A percentile compares a stretch with the other conserved stretches of the same genome.
Evolutionary conservation across 2,797 vertebrate species (phyloP).

Genomic region (Dipus sagitta): DNA sequence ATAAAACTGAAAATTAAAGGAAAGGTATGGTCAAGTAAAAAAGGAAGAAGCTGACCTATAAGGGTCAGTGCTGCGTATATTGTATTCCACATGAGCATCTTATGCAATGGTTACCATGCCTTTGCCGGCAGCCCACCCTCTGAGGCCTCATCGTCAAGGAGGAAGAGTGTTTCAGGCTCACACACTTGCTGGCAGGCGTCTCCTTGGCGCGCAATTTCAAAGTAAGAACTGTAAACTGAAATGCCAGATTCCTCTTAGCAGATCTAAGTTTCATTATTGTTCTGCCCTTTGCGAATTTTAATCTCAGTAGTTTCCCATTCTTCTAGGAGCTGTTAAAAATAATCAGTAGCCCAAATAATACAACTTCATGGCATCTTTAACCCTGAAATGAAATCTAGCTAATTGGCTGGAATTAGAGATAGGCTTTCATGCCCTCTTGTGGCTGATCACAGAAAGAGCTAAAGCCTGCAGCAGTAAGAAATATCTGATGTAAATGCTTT

Average conservation of each 20-base stretch:
- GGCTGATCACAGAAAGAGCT: conserved; percentile 58
- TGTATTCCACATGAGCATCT: accelerated
- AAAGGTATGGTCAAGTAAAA: neutral
- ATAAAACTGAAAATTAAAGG: conserved; percentile 60
- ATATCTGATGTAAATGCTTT: neutral
- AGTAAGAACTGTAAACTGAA: neutral
- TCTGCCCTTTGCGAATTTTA: neutral
- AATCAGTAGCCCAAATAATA: neutral
- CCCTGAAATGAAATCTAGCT: conserved; percentile 19
- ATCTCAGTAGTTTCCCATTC: neutral
- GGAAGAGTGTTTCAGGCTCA: neutral
- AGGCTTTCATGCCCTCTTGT: conserved; percentile 80
- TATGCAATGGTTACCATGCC: neutral
- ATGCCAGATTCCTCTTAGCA: neutral
- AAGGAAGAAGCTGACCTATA: neutral
- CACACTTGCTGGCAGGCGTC: neutral
- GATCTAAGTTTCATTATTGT: neutral
- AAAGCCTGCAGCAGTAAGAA: conserved; percentile 1
- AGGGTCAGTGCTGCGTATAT: neutral
- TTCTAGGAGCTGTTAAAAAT: neutral
- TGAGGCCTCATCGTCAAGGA: neutral
- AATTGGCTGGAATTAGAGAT: neutral
- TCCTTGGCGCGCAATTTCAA: neutral
- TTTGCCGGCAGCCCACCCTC: neutral
- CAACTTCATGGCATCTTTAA: conserved; percentile 21